phyloP scores from a whole-genome alignment of 2,113 vertebrate species.

The Urocolius indicus region DNA sequence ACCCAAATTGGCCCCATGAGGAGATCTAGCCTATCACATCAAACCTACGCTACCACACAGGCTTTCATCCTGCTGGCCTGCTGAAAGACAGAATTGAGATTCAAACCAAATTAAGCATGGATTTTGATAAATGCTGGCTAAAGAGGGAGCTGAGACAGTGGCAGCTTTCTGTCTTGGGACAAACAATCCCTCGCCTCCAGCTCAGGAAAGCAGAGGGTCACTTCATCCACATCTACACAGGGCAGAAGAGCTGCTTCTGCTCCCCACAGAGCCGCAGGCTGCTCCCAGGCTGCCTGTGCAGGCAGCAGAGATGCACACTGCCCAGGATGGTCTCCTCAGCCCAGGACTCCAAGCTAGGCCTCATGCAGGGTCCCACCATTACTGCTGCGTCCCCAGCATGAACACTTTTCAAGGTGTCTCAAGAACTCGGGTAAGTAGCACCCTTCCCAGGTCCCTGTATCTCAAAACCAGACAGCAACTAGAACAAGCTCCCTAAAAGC shows the following conservation, averaged over 20 bases:
- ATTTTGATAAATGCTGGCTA: neutral
- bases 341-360: neutral
- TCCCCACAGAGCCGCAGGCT: rapidly evolving
- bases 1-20: neutral
- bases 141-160: neutral
- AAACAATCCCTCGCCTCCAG: rapidly evolving
- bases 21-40: neutral
- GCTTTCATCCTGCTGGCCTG: neutral
- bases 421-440: rapidly evolving
- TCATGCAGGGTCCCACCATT: neutral
- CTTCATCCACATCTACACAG: rapidly evolving
- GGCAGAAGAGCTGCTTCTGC: neutral
- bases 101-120: neutral
- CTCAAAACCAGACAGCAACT: neutral
- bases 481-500: neutral
- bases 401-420: neutral
- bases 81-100: neutral
- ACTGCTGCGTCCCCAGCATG: rapidly evolving
- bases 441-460: too few relatives aligned
- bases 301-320: neutral
- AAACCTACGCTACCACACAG: neutral
- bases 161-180: neutral
- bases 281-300: neutral
- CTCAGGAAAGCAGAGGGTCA: neutral
- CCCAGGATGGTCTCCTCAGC: neutral